Evolutionary conservation across 2,113 vertebrate genomes (phyloP), one percentile per base, ranked within the genome.

Genomic region (Anseranas semipalmata): DNA sequence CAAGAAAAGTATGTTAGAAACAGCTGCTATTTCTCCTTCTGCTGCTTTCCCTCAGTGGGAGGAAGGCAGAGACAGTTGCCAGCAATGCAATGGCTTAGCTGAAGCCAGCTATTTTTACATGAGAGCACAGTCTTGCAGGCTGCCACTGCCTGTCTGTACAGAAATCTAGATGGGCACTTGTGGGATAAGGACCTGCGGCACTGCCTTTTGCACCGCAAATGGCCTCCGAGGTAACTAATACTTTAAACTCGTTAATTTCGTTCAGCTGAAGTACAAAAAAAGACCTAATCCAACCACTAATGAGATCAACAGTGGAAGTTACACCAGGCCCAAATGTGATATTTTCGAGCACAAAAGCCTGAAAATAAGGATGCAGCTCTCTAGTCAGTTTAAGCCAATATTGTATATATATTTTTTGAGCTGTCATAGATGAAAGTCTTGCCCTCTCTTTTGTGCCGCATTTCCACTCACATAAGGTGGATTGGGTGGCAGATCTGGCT

Each of bases 11-110:
- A 78, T 79, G 94, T 86, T 25, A 89, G 70, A 89, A 94, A 89
- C 96, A 96, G 94, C 94, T 93, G 84, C 76, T 89, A 20, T 90
- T 92, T 80, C 83, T 96, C 89, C 88, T 84, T 77, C 87, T 95
- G 95, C 60, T 94, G 88, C 67, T 92, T 84, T 39, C 60, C 85
- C 83, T 75, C 48, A 25, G 87, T 81, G 82, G 72, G 87, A 92
- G 52, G 74, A 93, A 91, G 75, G 87, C 72, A 93, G 87, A 85
- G 59, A 77, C 48, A 39, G 88, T 33, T 96, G 95, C 96, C 95
- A 97, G 63, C 85, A 88, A 37, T 2, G 56, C 37, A 91, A 66
- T 30, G 10, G 86, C 76, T 86, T 62, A 92, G 87, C 39, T 89
- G 77, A 89, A 93, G 89, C 60, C 73, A 92, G 80, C 39, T 95